Evolutionary conservation across 2,888 invertebrate genomes (phyloP).

Genomic region (Caenorhabditis macrosperma): DNA sequence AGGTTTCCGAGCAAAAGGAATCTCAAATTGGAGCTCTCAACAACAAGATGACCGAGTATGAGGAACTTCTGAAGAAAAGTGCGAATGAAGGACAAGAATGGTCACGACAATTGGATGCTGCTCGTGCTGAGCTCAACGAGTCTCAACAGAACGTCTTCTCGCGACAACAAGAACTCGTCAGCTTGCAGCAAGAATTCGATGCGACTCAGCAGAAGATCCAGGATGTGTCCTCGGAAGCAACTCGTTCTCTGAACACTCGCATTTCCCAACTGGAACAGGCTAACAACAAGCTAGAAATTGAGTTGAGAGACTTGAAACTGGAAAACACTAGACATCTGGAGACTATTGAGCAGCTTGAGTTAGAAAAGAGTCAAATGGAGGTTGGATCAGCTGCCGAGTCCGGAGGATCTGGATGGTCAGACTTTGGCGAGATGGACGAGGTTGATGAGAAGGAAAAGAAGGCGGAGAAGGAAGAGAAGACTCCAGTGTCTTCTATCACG

Average conservation of each 20-base stretch:
- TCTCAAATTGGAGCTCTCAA: conserved; percentile 14
- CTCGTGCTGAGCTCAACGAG: conserved; percentile 27
- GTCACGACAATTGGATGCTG: conserved; percentile 28
- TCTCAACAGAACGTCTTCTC: conserved; percentile 5
- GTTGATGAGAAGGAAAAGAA: conserved; percentile 41
- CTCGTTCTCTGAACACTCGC: background rate
- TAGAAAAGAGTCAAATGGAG: conserved; percentile 29
- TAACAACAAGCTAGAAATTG: conserved; percentile 1
- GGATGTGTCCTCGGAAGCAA: conserved; percentile 1
- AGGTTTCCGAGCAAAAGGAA: conserved; percentile 35
- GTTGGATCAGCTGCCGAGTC: conserved; percentile 55
- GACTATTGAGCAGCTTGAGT: conserved; percentile 18
- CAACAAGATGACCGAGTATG: conserved; percentile 11
- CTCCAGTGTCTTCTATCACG: conserved; percentile 25
- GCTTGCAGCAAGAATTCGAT: conserved; percentile 20
- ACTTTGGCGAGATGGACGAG: conserved; percentile 62
- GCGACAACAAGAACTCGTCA: conserved; percentile 30
- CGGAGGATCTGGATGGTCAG: conserved; percentile 70
- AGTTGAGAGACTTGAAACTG: conserved; percentile 7
- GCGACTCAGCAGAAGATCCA: conserved; percentile 12
- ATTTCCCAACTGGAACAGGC: conserved; percentile 24
- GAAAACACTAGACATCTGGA: conserved; percentile 17
- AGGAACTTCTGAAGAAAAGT: conserved; percentile 16
- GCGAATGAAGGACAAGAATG: conserved; percentile 22
- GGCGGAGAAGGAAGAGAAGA: conserved; percentile 45